These are phyloP conservation scores for Triops cancriformis DNA, from an alignment of 1,140 invertebrate genomes.

Conservation along the genomic window DNA sequence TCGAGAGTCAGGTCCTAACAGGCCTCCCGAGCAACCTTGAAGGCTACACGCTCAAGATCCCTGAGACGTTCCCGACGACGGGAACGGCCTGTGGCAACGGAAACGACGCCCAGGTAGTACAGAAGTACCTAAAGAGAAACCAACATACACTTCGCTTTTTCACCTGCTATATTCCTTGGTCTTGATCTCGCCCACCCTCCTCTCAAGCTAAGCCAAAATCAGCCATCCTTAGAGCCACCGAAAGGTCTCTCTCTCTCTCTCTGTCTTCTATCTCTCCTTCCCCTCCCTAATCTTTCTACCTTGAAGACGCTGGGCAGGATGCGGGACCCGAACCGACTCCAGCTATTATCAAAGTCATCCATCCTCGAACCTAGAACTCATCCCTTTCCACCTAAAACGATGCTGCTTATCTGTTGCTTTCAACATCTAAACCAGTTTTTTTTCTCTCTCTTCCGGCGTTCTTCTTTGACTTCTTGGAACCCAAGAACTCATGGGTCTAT, in stretches of 20 bases:
- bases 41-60: neutral
- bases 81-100: constrained; percentile 3
- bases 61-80: neutral
- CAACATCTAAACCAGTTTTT: no score
- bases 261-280: neutral
- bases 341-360: constrained; percentile 10
- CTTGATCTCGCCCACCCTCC: neutral
- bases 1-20: neutral
- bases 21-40: neutral
- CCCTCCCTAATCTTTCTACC: neutral
- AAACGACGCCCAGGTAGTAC: neutral
- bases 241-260: neutral
- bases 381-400: neutral
- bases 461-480: no score
- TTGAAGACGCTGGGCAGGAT: constrained; percentile 12
- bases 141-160: neutral
- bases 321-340: neutral
- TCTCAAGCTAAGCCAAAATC: neutral
- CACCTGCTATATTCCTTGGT: neutral
- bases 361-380: neutral
- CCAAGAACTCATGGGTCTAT: no score
- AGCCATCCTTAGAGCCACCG: neutral
- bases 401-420: neutral
- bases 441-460: no score
- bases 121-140: neutral